Evolutionary conservation across 1,140 invertebrate species (phyloP).

Genomic region (Pissodes strobi): DNA sequence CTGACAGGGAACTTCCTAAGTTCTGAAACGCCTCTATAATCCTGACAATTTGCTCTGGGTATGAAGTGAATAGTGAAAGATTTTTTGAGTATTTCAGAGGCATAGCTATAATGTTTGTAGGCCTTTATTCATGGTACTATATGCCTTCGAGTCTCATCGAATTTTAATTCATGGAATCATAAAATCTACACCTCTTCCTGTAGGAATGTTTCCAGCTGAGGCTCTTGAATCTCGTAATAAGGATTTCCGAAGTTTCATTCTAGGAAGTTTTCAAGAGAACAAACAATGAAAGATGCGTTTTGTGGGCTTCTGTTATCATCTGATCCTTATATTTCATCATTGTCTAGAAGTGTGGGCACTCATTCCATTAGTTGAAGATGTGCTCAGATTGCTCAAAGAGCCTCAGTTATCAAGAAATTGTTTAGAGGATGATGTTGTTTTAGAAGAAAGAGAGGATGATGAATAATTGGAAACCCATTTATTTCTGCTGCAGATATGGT

Average conservation of each 20-base stretch:
- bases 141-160: conserved; percentile 51
- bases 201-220: conserved; percentile 52
- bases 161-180: conserved; percentile 49
- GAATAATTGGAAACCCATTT: no score
- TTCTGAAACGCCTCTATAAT: no score
- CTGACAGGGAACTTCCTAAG: no score
- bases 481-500: no score
- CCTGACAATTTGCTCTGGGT: no score
- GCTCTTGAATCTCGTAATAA: conserved; percentile 51
- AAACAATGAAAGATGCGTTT: conserved; percentile 22
- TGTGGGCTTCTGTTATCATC: no score
- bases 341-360: background rate
- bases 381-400: conserved; percentile 5
- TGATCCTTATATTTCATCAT: no score
- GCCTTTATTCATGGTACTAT: conserved; percentile 46
- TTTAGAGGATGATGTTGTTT: no score
- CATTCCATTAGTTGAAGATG: background rate
- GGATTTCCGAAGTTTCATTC: conserved; percentile 36
- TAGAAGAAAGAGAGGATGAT: no score
- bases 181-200: conserved; percentile 32
- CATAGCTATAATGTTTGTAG: conserved; percentile 41
- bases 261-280: no score
- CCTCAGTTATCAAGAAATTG: no score
- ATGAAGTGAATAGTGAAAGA: conserved; percentile 39
- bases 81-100: conserved; percentile 34